phyloP scores from a whole-genome alignment of 2,113 vertebrate species.

The Siniperca knerii region DNA sequence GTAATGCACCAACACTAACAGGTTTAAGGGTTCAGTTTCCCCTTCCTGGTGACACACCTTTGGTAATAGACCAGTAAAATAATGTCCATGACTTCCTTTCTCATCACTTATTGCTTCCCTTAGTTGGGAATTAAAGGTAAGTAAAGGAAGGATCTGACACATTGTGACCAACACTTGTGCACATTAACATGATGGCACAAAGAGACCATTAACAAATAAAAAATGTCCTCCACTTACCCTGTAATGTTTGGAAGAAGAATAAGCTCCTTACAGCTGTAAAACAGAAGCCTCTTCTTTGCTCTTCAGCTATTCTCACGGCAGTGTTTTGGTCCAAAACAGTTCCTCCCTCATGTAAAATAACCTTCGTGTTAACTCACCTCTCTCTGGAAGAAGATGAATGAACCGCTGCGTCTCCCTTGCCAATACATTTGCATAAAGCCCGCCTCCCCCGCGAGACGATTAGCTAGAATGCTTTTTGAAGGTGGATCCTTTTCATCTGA shows the following conservation, averaged over 20 bases:
- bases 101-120: conserved; percentile 20
- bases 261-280: conserved; percentile 36
- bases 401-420: conserved; percentile 82
- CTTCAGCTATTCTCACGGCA: conserved; percentile 16
- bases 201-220: conserved; percentile 1
- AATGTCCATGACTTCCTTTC: background rate
- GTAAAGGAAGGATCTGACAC: conserved; percentile 3
- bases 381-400: conserved; percentile 81
- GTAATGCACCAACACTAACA: background rate
- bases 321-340: conserved; percentile 52
- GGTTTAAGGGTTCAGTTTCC: conserved; percentile 1
- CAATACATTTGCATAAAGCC: conserved; percentile 79
- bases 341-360: conserved; percentile 62
- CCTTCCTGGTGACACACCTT: background rate
- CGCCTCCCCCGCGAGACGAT: conserved; percentile 59
- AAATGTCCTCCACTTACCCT: conserved; percentile 63
- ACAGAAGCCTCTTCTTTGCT: conserved; percentile 11
- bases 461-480: conserved; percentile 20
- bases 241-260: conserved; percentile 43
- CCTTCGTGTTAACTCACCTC: conserved; percentile 63
- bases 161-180: conserved; percentile 4
- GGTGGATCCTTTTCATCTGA: conserved; percentile 8
- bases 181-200: conserved; percentile 21
- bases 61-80: conserved; percentile 1
- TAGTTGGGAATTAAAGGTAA: background rate